A percentile compares a stretch with the other conserved stretches of the same genome.
phyloP scores from a whole-genome alignment of 2,888 invertebrate species.

The Sesia bembeciformis region DNA sequence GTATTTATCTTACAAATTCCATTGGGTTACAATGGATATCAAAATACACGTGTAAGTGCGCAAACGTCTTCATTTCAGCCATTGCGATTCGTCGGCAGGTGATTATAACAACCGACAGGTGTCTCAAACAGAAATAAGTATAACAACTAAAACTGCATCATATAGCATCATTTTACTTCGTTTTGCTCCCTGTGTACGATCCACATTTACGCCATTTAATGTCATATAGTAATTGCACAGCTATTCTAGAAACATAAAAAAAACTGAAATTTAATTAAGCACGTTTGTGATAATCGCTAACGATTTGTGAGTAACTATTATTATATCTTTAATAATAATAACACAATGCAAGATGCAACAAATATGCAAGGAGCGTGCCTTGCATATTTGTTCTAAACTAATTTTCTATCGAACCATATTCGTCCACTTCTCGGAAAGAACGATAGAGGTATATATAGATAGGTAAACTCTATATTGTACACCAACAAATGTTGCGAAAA shows the following conservation, averaged over 20 bases:
- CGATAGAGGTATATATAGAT: too few species aligned
- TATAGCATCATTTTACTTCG: slow-evolving; percentile 11
- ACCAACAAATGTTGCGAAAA: too few species aligned
- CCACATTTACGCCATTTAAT: background rate
- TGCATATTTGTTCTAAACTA: too few species aligned
- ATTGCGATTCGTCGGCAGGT: slow-evolving; percentile 50
- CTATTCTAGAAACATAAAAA: background rate
- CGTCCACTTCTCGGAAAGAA: too few species aligned
- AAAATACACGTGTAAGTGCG: too few species aligned
- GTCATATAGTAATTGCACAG: background rate
- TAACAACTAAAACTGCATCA: slow-evolving; percentile 30
- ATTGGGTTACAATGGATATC: too few species aligned
- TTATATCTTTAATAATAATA: background rate
- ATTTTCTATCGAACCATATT: too few species aligned
- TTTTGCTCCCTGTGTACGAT: background rate
- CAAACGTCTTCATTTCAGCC: background rate
- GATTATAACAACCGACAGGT: slow-evolving; percentile 49
- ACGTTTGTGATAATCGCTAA: background rate
- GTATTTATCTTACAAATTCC: too few species aligned
- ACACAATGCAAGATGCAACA: too few species aligned
- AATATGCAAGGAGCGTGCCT: too few species aligned
- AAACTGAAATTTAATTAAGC: background rate
- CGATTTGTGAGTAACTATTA: background rate
- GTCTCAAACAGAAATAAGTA: slow-evolving; percentile 38
- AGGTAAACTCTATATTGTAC: too few species aligned